These are phyloP conservation scores for Takifugu bimaculatus DNA, from an alignment of 2,113 vertebrate species.

Conservation along the genomic window DNA sequence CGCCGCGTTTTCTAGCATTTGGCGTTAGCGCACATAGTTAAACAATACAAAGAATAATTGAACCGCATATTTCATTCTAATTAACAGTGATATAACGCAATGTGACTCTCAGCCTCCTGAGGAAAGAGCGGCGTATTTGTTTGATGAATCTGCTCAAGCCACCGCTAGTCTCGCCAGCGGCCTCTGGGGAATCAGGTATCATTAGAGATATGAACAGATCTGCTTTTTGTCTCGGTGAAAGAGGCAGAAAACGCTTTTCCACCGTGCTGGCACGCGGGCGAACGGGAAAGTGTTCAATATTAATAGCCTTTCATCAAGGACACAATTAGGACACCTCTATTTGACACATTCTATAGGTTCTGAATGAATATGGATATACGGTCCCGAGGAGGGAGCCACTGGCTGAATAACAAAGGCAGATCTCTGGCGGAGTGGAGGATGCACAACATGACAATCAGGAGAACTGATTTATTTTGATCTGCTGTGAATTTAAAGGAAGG, in stretches of 20 bases:
- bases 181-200: conserved; percentile 79
- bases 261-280: conserved; percentile 52
- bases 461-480: conserved; percentile 64
- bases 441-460: conserved; percentile 54
- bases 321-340: conserved; percentile 81
- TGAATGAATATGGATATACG: conserved; percentile 75
- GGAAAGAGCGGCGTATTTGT: conserved; percentile 70
- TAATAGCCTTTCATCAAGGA: conserved; percentile 82
- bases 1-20: conserved; percentile 63
- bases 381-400: conserved; percentile 63
- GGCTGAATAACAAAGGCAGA: conserved; percentile 69
- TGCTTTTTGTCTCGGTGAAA: conserved; percentile 69
- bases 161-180: conserved; percentile 61
- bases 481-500: conserved; percentile 59
- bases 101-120: conserved; percentile 73
- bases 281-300: conserved; percentile 76
- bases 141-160: conserved; percentile 78
- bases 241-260: conserved; percentile 52
- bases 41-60: conserved; percentile 76
- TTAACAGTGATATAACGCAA: conserved; percentile 79
- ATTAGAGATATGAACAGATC: conserved; percentile 78
- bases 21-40: conserved; percentile 60
- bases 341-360: conserved; percentile 74
- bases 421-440: conserved; percentile 37
- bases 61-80: conserved; percentile 79